Evolutionary conservation across 2,113 vertebrate genomes (phyloP).

Genomic region (Tragelaphus strepsiceros): DNA sequence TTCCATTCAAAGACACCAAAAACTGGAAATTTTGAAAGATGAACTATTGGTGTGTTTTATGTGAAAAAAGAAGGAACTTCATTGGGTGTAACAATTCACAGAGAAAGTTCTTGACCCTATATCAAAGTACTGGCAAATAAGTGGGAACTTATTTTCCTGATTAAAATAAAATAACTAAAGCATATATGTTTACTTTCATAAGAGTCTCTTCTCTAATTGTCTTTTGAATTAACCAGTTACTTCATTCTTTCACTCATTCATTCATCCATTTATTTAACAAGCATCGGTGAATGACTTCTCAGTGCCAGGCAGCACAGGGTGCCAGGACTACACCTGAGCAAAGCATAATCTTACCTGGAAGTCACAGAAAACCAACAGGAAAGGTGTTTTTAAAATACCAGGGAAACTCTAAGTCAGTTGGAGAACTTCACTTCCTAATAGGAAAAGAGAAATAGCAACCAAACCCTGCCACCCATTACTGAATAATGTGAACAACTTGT

Average conservation of each 20-base stretch:
- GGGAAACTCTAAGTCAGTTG: background rate
- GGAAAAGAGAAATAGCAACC: background rate
- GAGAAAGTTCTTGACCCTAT: background rate
- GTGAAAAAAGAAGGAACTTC: background rate
- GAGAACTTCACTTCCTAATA: background rate
- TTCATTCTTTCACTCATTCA: background rate
- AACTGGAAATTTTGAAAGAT: background rate
- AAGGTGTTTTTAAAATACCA: background rate
- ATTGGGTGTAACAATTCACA: background rate
- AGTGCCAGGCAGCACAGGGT: background rate
- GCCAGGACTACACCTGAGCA: background rate
- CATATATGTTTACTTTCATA: background rate
- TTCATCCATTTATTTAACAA: background rate
- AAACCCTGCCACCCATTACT: background rate
- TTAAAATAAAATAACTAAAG: background rate
- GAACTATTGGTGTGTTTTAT: background rate
- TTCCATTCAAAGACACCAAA: background rate
- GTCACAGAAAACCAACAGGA: background rate
- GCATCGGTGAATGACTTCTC: background rate
- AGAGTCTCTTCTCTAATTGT: background rate
- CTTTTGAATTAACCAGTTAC: background rate
- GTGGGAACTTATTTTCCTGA: background rate
- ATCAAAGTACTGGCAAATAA: background rate
- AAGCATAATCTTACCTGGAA: background rate
- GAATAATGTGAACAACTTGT: background rate